Evolutionary conservation across 1,140 invertebrate genomes (phyloP), one percentile per base, ranked within the genome.

Genomic region (Brachionus paranguensis): DNA sequence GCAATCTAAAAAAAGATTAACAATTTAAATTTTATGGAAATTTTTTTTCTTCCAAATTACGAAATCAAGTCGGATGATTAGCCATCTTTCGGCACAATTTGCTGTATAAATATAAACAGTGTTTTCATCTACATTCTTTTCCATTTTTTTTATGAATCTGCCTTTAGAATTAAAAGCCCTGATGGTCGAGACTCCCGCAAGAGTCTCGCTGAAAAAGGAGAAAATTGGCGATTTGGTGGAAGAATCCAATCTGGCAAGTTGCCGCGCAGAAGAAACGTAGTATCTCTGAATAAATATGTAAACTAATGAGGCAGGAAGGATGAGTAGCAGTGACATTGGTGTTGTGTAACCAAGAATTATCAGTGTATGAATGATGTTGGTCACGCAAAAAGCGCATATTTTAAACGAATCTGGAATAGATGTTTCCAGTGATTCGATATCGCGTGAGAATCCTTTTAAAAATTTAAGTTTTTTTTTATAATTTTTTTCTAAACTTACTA

Each of bases 221-320:
- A 97, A 99, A 86, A 99, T 98, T 0, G 97, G 97, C 11, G 96
- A 98, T 70, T 96, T 92, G n/a, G 95, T 96, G 0, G 97, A 93
- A 0, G 96, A 98, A 89, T 99, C 96, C 27, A 99, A 88, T 68
- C 97, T 92, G 90, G 97, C 98, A 79, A 99, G 88, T 88, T 99
- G 97, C 24, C 97, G 90, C 1, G 96, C 98, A 0, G 96, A 95
- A 1, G 93, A 91, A 72, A 99, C 95, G 89, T 98, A 99, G 47
- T 55, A 79, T 55, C 81, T 17, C 27, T 84, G 83, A 55, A 84
- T 76, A 27, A 74, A 84, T n/a, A 74, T 24, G 43, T 68, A 84
- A 47, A 84, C 17, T 20, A 84, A 14, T 10, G 68, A 53, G 5
- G 60, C 45, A 29, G 84, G 84, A 29, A 85, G 29, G 6, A 85